Conservation (phyloP, 2,113 vertebrate species). For the Ceyx margarethae region DNA sequence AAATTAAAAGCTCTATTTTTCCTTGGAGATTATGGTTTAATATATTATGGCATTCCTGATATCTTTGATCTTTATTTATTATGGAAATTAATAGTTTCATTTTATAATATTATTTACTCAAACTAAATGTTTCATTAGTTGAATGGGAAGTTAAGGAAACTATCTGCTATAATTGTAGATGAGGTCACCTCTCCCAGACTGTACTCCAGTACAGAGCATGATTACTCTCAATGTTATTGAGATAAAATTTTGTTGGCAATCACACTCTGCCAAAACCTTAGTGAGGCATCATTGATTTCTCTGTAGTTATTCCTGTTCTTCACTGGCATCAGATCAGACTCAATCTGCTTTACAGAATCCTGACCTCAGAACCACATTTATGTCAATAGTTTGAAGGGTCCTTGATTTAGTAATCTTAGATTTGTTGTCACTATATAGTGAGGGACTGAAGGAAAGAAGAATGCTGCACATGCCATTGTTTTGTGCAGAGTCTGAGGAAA, state of each 20-base stretch:
- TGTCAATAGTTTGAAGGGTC: not conserved
- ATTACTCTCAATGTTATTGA: not conserved
- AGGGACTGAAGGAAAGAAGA: not conserved
- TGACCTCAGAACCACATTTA: not conserved
- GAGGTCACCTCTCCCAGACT: not conserved
- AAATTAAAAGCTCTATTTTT: not conserved
- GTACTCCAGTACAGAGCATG: not conserved
- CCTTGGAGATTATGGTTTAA: not conserved
- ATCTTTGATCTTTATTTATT: not conserved
- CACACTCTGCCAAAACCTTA: not conserved
- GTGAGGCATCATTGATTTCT: not conserved
- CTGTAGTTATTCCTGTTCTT: not conserved
- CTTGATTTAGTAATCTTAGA: not conserved
- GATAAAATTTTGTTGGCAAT: not conserved
- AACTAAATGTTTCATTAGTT: not conserved
- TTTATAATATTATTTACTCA: not conserved
- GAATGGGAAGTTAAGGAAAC: not conserved
- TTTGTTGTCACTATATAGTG: not conserved
- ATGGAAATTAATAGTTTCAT: not conserved
- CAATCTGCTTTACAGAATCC: not conserved
- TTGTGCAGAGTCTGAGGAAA: not conserved
- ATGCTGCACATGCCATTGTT: not conserved
- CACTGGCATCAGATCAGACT: not conserved
- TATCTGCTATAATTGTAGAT: not conserved
- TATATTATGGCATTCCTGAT: not conserved